Evolutionary conservation across 2,888 invertebrate genomes (phyloP).

Genomic region (Ptychoptera contaminata): DNA sequence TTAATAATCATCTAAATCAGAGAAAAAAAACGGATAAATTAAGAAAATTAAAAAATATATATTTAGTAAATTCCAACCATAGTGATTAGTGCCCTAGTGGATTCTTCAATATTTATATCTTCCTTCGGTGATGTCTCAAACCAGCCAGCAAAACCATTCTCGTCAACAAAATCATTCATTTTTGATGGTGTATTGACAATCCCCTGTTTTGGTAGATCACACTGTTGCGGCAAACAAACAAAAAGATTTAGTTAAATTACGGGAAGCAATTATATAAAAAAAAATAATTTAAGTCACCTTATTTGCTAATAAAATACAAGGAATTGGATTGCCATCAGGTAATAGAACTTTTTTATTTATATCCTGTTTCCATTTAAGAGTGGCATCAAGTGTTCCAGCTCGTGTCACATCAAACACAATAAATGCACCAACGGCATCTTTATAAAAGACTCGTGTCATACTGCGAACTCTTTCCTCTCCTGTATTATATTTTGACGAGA

Average conservation of each 20-base stretch:
- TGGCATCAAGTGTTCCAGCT: constrained; percentile 82
- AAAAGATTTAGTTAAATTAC: background rate
- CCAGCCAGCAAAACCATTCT: constrained; percentile 91
- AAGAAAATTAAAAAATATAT: constrained; percentile 9
- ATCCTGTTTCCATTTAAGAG: constrained; percentile 95
- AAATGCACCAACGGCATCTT: constrained; percentile 95
- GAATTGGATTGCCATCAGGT: constrained; percentile 88
- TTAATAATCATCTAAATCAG: background rate
- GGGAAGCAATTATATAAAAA: background rate
- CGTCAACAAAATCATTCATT: constrained; percentile 87
- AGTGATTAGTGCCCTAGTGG: constrained; percentile 77
- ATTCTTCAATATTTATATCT: constrained; percentile 91
- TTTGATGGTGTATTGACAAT: constrained; percentile 63
- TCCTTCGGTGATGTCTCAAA: constrained; percentile 95
- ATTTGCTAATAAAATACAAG: constrained; percentile 89
- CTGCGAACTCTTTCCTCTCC: constrained; percentile 96
- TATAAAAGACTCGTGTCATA: constrained; percentile 98
- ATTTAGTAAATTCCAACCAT: too few relatives aligned
- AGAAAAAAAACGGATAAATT: too few relatives aligned
- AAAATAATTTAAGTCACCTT: constrained; percentile 41
- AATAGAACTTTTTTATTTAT: constrained; percentile 90
- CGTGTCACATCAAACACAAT: constrained; percentile 93
- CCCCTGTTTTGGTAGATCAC: constrained; percentile 83
- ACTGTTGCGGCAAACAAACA: constrained; percentile 34
- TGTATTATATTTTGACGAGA: too few relatives aligned